A percentile compares a stretch with the other conserved stretches of the same genome.
phyloP scores from a whole-genome alignment of 2,797 vertebrate genomes.

The Macrochelys suwanniensis region DNA sequence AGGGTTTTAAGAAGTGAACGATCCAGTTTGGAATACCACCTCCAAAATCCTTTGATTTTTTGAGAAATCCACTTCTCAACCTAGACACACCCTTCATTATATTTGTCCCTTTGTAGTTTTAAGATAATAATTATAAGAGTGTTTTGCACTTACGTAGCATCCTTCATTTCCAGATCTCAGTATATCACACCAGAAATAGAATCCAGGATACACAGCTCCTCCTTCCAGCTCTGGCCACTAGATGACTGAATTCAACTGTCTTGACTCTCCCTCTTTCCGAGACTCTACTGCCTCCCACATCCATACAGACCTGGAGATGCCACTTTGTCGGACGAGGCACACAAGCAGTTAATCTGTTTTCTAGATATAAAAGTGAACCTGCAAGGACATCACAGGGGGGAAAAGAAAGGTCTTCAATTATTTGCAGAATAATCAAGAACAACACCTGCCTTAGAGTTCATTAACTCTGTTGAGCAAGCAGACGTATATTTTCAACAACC shows the following conservation, averaged over 20 bases:
- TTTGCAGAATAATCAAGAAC: slow-evolving; percentile 9
- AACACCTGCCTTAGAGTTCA: neutral
- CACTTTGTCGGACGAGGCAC: neutral
- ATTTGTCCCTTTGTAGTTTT: neutral
- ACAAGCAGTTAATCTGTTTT: neutral
- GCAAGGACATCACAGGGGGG: neutral
- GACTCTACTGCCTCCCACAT: fast-evolving
- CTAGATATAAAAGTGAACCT: neutral
- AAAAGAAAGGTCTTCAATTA: slow-evolving; percentile 13
- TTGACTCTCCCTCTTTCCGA: neutral
- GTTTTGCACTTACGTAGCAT: neutral
- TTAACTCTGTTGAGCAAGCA: neutral
- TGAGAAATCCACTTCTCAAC: neutral
- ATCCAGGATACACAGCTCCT: neutral
- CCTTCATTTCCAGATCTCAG: neutral
- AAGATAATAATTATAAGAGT: neutral
- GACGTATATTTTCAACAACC: neutral
- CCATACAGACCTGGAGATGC: neutral
- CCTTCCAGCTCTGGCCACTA: neutral
- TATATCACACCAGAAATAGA: neutral
- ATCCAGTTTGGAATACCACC: neutral
- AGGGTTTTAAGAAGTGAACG: neutral
- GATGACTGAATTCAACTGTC: neutral
- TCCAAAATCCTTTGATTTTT: neutral
- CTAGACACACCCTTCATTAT: neutral